Conservation (phyloP, 1,140 invertebrate species). For the Nixonia krombeini region DNA sequence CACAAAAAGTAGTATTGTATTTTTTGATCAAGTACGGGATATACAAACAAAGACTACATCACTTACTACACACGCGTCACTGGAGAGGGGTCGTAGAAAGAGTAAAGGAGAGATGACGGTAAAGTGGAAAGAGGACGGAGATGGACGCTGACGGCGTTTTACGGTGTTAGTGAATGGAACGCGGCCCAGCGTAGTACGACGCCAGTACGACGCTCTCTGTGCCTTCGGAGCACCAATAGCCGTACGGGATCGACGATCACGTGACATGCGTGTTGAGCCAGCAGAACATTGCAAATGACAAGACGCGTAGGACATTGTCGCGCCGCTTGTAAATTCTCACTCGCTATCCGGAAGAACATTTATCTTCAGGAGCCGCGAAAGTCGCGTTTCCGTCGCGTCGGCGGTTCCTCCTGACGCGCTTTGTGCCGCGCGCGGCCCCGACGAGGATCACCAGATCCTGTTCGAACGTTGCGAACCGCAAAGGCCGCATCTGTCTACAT, state of each 20-base stretch:
- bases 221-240: conserved; percentile 16
- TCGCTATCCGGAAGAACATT: conserved; percentile 16
- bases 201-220: conserved; percentile 26
- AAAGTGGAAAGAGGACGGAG: conserved; percentile 21
- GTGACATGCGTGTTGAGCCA: conserved; percentile 56
- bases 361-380: conserved; percentile 10
- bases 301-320: conserved; percentile 59
- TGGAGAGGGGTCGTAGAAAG: conserved; percentile 4
- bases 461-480: conserved; percentile 12
- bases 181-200: conserved; percentile 40
- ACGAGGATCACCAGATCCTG: neutral
- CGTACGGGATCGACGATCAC: conserved; percentile 42
- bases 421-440: neutral
- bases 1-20: no score
- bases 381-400: neutral
- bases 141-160: conserved; percentile 42
- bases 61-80: neutral
- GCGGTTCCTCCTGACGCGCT: neutral
- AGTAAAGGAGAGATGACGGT: conserved; percentile 17
- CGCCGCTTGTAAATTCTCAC: conserved; percentile 35
- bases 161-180: conserved; percentile 47
- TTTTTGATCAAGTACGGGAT: conserved; percentile 12
- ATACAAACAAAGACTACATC: conserved; percentile 9
- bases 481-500: conserved; percentile 10
- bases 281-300: conserved; percentile 62